A percentile compares a stretch with the other conserved stretches of the same genome.
Conservation (phyloP, 2,888 invertebrate species). For the Habroteleia sp. region DNA sequence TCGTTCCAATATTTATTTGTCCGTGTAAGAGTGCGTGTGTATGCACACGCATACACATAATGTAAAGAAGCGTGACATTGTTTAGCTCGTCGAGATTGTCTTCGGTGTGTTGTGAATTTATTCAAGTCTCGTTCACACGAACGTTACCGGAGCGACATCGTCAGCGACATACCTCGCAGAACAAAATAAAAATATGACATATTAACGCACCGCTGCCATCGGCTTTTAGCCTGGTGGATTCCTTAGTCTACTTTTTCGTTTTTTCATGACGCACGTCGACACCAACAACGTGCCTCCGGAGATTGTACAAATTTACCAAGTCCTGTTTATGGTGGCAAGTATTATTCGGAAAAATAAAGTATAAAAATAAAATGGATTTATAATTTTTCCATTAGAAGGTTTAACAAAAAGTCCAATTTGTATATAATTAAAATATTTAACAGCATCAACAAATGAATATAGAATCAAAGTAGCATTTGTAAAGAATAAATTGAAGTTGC, state of each 20-base stretch:
- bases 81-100: constrained; percentile 40
- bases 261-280: constrained; percentile 28
- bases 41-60: neutral
- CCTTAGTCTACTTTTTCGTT: constrained; percentile 7
- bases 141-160: constrained; percentile 36
- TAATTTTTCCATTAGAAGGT: too few relatives aligned
- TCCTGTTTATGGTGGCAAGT: constrained; percentile 19
- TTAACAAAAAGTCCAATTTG: too few relatives aligned
- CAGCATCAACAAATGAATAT: too few relatives aligned
- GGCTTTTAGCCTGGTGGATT: constrained; percentile 32
- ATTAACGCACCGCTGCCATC: constrained; percentile 46
- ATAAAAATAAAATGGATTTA: too few relatives aligned
- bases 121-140: constrained; percentile 38
- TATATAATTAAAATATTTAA: too few relatives aligned
- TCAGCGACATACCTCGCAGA: constrained; percentile 29
- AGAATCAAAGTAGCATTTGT: too few relatives aligned
- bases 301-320: constrained; percentile 27
- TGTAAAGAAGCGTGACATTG: constrained; percentile 29
- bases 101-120: constrained; percentile 31
- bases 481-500: too few relatives aligned
- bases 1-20: neutral
- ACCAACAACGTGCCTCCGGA: constrained; percentile 31
- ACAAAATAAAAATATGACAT: constrained; percentile 50
- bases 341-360: constrained; percentile 27
- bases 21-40: neutral